These are phyloP conservation scores for silkworm (Bombyx mori) DNA, from an alignment of 1,140 invertebrate species.

Conservation along the genomic window ASM3026992v2 NC_085122.1:3332001-3332500, in stretches of 20 bases:
- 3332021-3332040: conserved; percentile 29
- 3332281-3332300: conserved; percentile 48
- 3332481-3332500: conserved; percentile 7
- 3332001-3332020: conserved; percentile 4
- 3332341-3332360: conserved; percentile 14
- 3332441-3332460: conserved; percentile 4
- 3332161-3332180: too few relatives aligned
- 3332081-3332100: not conserved
- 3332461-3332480: conserved; percentile 16
- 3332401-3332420: conserved; percentile 32
- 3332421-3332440: conserved; percentile 18
- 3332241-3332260: conserved; percentile 77
- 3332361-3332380: conserved; percentile 21
- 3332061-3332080: conserved; percentile 6
- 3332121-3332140: too few relatives aligned
- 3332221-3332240: conserved; percentile 27
- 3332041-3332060: conserved; percentile 13
- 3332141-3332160: too few relatives aligned
- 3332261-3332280: conserved; percentile 74
- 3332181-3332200: not conserved
- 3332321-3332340: conserved; percentile 46
- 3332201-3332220: conserved; percentile 8
- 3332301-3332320: conserved; percentile 57
- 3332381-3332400: conserved; percentile 25
- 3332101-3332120: too few relatives aligned